A percentile compares a stretch with the other conserved stretches of the same genome.
phyloP scores from a whole-genome alignment of 2,113 vertebrate genomes.

The Polypterus bichir region DNA sequence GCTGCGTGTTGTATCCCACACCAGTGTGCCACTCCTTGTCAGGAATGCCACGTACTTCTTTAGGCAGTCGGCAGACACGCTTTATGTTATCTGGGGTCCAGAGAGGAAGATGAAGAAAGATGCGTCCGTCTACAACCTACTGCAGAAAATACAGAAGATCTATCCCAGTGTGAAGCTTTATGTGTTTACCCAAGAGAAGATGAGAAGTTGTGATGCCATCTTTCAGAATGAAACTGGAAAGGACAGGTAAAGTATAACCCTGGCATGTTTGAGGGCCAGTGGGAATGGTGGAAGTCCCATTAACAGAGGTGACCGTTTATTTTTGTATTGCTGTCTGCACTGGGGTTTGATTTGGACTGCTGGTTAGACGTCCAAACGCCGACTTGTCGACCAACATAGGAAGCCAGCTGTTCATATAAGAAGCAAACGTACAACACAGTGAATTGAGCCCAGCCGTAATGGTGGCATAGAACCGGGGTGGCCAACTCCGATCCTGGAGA shows the following conservation, averaged over 20 bases:
- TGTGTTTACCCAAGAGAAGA: constrained; percentile 65
- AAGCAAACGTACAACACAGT: too few species aligned
- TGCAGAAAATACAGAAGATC: constrained; percentile 51
- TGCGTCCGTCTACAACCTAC: constrained; percentile 51
- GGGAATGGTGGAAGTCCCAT: too few species aligned
- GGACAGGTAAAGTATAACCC: constrained; percentile 58
- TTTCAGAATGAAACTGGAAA: constrained; percentile 91
- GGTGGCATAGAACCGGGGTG: too few species aligned
- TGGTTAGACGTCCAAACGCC: too few species aligned
- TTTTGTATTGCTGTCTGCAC: too few species aligned
- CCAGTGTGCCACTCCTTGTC: constrained; percentile 71
- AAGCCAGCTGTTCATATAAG: too few species aligned
- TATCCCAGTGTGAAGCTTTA: constrained; percentile 62
- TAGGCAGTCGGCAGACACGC: constrained; percentile 50
- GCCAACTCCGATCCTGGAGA: too few species aligned
- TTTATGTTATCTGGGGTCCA: constrained; percentile 84
- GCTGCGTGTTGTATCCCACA: constrained; percentile 78
- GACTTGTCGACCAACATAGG: too few species aligned
- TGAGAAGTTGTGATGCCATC: constrained; percentile 64
- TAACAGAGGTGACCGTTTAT: too few species aligned
- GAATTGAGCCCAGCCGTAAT: too few species aligned
- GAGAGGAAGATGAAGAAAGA: constrained; percentile 66
- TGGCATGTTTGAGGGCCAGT: too few species aligned
- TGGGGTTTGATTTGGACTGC: too few species aligned
- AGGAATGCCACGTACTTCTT: constrained; percentile 69